These are phyloP conservation scores for Zoanthus gigantus DNA, from an alignment of 92 coral and sea anemone species.

Conservation along the genomic window DNA sequence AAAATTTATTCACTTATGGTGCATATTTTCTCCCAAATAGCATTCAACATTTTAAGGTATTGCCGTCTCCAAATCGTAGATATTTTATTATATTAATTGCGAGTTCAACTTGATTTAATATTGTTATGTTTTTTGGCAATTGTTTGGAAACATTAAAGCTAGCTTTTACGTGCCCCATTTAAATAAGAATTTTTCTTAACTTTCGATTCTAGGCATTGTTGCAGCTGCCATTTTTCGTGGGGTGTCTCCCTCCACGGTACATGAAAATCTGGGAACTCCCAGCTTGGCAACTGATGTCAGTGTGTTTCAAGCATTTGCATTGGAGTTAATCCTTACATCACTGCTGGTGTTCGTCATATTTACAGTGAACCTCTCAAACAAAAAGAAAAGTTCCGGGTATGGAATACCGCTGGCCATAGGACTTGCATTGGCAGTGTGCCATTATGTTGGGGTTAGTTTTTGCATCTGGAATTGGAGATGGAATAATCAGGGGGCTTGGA, in stretches of 20 bases:
- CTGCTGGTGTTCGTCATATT: conserved; percentile 35
- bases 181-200: too few species aligned
- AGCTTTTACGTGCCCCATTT: too few species aligned
- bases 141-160: too few species aligned
- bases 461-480: too few species aligned
- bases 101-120: too few species aligned
- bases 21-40: too few species aligned
- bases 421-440: conserved; percentile 37
- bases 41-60: too few species aligned
- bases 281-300: conserved; percentile 35
- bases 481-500: too few species aligned
- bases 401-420: conserved; percentile 45
- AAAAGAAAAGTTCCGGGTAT: conserved; percentile 18
- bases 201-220: neutral
- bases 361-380: conserved; percentile 31
- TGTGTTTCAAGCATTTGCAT: conserved; percentile 23
- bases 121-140: too few species aligned
- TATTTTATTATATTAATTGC: too few species aligned
- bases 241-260: conserved; percentile 6
- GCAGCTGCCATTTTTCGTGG: conserved; percentile 30
- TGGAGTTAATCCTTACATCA: conserved; percentile 42
- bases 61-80: too few species aligned
- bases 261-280: conserved; percentile 42
- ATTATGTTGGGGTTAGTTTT: conserved; percentile 44
- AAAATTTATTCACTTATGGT: too few species aligned